Base-by-base conservation (phyloP, 2,797 vertebrate species). In the Cyprinella venusta region DNA sequence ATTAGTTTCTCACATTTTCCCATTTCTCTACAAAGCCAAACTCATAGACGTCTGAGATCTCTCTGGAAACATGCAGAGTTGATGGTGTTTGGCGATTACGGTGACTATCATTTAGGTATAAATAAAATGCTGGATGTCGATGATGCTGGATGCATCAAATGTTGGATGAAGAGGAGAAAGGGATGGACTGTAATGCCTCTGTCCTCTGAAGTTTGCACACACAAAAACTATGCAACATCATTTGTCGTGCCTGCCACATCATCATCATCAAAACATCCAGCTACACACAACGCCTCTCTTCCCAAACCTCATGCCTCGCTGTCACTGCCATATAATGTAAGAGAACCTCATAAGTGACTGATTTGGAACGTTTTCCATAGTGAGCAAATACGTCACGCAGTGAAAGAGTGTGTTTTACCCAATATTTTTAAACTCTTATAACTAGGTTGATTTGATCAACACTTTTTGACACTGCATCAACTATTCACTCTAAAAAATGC, bases 221-320 rank as follows among this genome's bases (percentile, higher is more conserved):
- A 91, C 89, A 86, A 85, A 88, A 78, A 80, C 61, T 88, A 89
- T 76, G 83, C 86, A 89, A 89, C 75, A 89, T 92, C 82, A 90
- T 91, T 93, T 94, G 92, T 91, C 92, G 93, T 88, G 90, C 88
- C 80, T 95, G 94, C 94, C 94, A 95, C 94, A 95, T 95, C 94
- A 95, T 63, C 61, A 19, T 54, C 70, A n/a, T 36, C 2, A 89
- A 18, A 90, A 90, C 90, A 89, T 91, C 18, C 48, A 21, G 80
- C 91, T 88, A 68, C 67, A 33, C 69, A 24, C 21, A 5, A 84
- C n/a, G 36, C 6, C 89, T 86, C 88, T 12, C 26, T 6, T 42
- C 24, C 16, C 50, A 69, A 42, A 69, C 36, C n/a, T 13, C 63
- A 48, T 38, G 36, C 8, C 26, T 70, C 8, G 24, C 40, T 48